Evolutionary conservation across 2,888 invertebrate genomes (phyloP).

Genomic region (Drosophila rellima): DNA sequence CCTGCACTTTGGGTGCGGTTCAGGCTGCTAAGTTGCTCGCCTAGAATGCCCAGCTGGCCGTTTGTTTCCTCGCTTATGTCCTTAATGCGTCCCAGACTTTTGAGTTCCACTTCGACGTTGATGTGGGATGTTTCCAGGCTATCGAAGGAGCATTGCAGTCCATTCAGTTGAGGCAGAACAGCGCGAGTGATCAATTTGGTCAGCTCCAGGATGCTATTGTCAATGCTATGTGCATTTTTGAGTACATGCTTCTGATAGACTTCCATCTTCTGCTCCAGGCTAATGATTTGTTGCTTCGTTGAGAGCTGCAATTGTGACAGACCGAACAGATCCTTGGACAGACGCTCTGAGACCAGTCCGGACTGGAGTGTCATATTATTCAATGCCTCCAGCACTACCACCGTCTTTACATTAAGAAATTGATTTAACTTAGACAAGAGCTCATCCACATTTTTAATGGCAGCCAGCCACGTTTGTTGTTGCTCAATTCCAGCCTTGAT

Average conservation of each 20-base stretch:
- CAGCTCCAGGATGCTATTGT: conserved; percentile 50
- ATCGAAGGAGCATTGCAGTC: conserved; percentile 61
- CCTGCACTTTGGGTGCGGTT: conserved; percentile 57
- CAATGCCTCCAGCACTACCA: conserved; percentile 35
- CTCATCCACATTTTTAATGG: conserved; percentile 32
- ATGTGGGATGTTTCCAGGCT: conserved; percentile 67
- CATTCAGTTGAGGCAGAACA: conserved; percentile 60
- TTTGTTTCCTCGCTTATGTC: conserved; percentile 48
- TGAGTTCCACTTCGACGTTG: conserved; percentile 65
- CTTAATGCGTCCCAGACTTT: conserved; percentile 45
- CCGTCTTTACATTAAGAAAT: conserved; percentile 27
- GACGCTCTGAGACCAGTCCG: conserved; percentile 17
- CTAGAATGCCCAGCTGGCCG: conserved; percentile 34
- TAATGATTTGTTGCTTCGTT: conserved; percentile 50
- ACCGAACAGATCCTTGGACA: conserved; percentile 35
- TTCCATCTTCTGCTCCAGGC: conserved; percentile 55
- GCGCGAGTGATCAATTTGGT: conserved; percentile 64
- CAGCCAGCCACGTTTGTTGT: conserved; percentile 40
- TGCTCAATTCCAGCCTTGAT: conserved; percentile 44
- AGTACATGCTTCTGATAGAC: conserved; percentile 56
- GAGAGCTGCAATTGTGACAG: conserved; percentile 43
- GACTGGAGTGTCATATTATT: conserved; percentile 41
- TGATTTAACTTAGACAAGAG: conserved; percentile 31
- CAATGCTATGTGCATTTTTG: conserved; percentile 42
- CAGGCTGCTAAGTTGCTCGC: conserved; percentile 42